Conservation (phyloP, 2,888 invertebrate species). For the Phengaris arion region DNA sequence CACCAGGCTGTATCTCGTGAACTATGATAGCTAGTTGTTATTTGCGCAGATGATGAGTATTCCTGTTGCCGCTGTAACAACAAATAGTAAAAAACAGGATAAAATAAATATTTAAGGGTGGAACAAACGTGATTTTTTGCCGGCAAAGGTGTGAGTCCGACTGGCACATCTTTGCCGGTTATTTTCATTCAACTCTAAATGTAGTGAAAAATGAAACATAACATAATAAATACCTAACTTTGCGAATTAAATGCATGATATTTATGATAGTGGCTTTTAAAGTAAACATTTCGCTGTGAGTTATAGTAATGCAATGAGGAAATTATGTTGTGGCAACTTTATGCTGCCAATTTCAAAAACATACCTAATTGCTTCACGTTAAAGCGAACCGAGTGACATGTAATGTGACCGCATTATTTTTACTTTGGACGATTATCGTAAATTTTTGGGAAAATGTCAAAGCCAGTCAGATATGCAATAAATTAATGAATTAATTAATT, state of each 20-base stretch:
- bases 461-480: neutral
- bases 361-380: conserved; percentile 1
- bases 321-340: conserved; percentile 15
- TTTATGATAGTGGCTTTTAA: neutral
- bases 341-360: conserved; percentile 11
- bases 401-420: conserved; percentile 19
- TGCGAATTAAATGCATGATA: neutral
- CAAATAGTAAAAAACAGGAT: no score
- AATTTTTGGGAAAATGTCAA: conserved; percentile 12
- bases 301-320: neutral
- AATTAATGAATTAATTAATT: neutral
- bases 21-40: no score
- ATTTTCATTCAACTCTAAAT: neutral
- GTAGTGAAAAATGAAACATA: no score
- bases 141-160: no score
- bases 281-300: neutral
- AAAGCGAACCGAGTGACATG: conserved; percentile 6
- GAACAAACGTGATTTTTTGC: no score
- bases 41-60: no score
- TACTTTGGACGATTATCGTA: conserved; percentile 7
- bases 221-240: neutral
- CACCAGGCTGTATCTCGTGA: no score
- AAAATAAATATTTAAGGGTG: no score
- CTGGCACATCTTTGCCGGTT: no score
- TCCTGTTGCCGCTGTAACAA: no score